Evolutionary conservation across 2,797 vertebrate species (phyloP).

Genomic region (Clarias platycephalus): DNA sequence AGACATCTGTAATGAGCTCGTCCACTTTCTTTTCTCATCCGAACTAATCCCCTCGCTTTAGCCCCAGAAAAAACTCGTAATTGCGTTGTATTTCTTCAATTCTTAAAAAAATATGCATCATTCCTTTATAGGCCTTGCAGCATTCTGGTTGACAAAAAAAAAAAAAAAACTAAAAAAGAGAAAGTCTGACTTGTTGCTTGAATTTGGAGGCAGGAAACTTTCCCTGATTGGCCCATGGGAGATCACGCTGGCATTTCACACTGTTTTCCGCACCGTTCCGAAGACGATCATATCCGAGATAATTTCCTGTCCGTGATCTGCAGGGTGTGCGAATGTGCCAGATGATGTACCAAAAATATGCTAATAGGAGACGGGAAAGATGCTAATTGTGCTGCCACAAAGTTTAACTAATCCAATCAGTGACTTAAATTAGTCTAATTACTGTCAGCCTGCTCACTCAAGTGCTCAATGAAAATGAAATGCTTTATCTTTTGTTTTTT

Average conservation of each 20-base stretch:
- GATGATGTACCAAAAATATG: conserved; percentile 16
- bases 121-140: conserved; percentile 20
- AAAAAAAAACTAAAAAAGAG: not conserved
- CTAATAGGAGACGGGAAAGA: not conserved
- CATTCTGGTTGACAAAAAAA: not conserved
- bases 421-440: conserved; percentile 38
- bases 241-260: not conserved
- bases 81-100: conserved; percentile 44
- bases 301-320: conserved; percentile 11
- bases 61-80: conserved; percentile 39
- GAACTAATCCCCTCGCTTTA: conserved; percentile 37
- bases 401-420: conserved; percentile 41
- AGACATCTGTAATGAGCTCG: conserved; percentile 43
- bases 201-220: not conserved
- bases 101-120: conserved; percentile 25
- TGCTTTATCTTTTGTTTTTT: not conserved
- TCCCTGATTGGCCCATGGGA: not conserved
- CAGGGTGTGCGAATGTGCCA: not conserved
- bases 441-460: conserved; percentile 16
- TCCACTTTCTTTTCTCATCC: conserved; percentile 41
- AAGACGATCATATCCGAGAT: conserved; percentile 11
- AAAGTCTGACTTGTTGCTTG: conserved; percentile 11
- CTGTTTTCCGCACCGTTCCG: not conserved
- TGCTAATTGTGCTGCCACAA: conserved; percentile 30
- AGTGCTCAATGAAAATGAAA: not conserved